Conservation (phyloP, 2,113 vertebrate species). For the Daphoenositta chrysoptera region DNA sequence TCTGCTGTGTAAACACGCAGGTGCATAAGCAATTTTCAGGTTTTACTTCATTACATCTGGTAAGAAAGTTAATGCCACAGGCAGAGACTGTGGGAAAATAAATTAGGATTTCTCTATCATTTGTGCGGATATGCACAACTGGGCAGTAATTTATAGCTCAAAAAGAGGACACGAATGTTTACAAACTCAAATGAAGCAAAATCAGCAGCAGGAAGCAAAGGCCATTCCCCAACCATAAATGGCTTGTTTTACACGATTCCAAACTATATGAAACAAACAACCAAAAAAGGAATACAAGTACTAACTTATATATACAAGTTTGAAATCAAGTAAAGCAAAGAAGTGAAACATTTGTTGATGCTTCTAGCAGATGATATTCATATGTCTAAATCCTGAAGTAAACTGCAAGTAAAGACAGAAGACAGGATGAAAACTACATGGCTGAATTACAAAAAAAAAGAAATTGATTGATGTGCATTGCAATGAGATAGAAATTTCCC, state of each 20-base stretch:
- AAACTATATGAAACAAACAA: neutral
- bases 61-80: constrained; percentile 49
- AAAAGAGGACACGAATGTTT: neutral
- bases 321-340: constrained; percentile 27
- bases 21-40: constrained; percentile 41
- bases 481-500: constrained; percentile 44
- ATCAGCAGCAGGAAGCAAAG: constrained; percentile 36
- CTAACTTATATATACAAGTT: neutral
- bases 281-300: neutral
- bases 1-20: constrained; percentile 52
- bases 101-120: constrained; percentile 13
- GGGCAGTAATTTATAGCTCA: neutral
- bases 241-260: neutral
- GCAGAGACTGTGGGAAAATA: constrained; percentile 22
- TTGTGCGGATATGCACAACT: neutral
- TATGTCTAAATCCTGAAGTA: neutral
- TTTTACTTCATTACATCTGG: constrained; percentile 55
- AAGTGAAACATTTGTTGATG: neutral
- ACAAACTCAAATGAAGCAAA: constrained; percentile 31
- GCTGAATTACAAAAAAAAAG: neutral
- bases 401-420: neutral
- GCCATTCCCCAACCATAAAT: neutral
- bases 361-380: neutral
- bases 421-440: neutral
- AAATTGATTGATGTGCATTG: neutral